Evolutionary conservation across 2,888 invertebrate species (phyloP), one percentile per base, ranked within the genome.

Genomic region (Polymixis flavicincta): DNA sequence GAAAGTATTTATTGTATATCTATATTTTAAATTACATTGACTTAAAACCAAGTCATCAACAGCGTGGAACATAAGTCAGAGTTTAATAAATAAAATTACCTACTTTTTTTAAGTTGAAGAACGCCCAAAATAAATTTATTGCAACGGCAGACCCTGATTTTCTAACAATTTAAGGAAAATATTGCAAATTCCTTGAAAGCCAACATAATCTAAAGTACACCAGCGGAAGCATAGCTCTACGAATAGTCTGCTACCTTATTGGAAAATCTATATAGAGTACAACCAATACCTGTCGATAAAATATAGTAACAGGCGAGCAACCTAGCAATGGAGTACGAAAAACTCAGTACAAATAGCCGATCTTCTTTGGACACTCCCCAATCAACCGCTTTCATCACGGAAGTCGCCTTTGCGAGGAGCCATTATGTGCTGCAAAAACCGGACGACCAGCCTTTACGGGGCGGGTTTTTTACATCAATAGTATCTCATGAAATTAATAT

Each of bases 401-500:
- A 83, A 83, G 84, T 70, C 73, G 69, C 64, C 59, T 66, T 73
- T 68, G 65, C 71, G 48, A 61, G 68, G 48, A 75, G 69, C 74
- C 82, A 80, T 83, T 83, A 76, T 57, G 61, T 52, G 48, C 68
- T 55, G 74, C 72, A 87, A 88, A 86, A 88, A 88, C 72, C 25
- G 61, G 74, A 59, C 74, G 63, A 42, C 63, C 72, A 60, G 42
- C 73, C 60, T 82, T 67, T 71, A 70, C 69, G 11, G 70, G 79
- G 66, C 76, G 32, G 75, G 80, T 93, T 94, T 94, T 85, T 93
- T 93, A 89, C 86, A 67, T 79, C 89, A 91, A 91, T 92, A 90
- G 90, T 88, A 88, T 89, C 90, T 92, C 92, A 92, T 92, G 93
- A 94, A 94, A 95, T 94, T 94, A 94, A 94, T 94, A 94, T 93